phyloP scores from a whole-genome alignment of 2,888 invertebrate genomes.

The Chalcosyrphus nemorum region DNA sequence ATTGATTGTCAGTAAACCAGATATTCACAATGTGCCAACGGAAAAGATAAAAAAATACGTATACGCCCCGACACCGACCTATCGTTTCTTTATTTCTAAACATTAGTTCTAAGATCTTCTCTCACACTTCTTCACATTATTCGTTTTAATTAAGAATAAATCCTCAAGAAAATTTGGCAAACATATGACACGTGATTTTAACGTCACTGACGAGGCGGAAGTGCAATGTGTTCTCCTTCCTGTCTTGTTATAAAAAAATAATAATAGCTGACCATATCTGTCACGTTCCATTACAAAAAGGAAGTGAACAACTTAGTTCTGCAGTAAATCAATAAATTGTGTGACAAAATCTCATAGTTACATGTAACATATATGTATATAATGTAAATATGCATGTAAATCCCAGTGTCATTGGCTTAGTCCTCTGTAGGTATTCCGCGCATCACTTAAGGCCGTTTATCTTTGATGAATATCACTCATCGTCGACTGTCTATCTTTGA shows the following conservation, averaged over 20 bases:
- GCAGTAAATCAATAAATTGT: not conserved
- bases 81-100: not conserved
- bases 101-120: not conserved
- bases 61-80: conserved; percentile 24
- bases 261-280: not conserved
- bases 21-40: too few species aligned
- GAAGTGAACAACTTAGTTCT: not conserved
- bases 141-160: conserved; percentile 10
- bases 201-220: not conserved
- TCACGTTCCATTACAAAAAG: not conserved
- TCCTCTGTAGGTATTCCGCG: not conserved
- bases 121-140: not conserved
- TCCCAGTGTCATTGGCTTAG: conserved; percentile 18
- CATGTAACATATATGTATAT: not conserved
- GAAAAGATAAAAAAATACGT: conserved; percentile 14
- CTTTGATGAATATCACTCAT: conserved; percentile 4
- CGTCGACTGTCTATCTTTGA: not conserved
- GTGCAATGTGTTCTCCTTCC: not conserved
- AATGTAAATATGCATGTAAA: not conserved
- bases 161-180: too few species aligned
- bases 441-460: not conserved
- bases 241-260: not conserved
- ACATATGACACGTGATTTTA: conserved; percentile 8
- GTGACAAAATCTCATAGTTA: too few species aligned
- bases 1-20: too few species aligned